Evolutionary conservation across 1,140 invertebrate genomes (phyloP), one percentile per base, ranked within the genome.

Genomic region (Drosophila ohnishii): DNA sequence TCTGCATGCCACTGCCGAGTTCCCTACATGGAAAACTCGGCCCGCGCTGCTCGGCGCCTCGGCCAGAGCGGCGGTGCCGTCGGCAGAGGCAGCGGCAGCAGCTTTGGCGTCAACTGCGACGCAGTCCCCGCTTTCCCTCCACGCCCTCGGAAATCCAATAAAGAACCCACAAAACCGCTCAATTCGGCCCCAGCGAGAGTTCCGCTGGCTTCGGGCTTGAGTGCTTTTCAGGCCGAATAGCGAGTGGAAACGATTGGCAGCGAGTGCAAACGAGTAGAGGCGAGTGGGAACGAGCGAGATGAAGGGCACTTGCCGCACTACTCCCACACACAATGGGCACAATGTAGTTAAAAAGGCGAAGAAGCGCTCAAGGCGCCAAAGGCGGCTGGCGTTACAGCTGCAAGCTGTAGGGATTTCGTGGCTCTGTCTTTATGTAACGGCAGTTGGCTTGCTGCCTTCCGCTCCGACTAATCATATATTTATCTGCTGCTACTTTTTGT

Each of bases 11-110:
- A 86, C 83, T 87, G 83, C 79, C 80, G 84, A 79, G 75, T 87
- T 76, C 75, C 83, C 83, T 86, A 88, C 80, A 86, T 87, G 83
- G 79, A 87, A 87, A 87, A 83, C 83, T 88, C 79, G 78, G 53
- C 55, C 59, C 73, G 40, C 28, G 65, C 56, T 32, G 44, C 47
- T 34, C 32, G 56, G 37, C 55, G 60, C 75, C 60, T 51, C 48
- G 48, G 48, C 50, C 50, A 9, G 35, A 55, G 58, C 58, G 8
- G 30, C 30, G 47, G 30, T 16, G 32, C 7, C 56, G 50, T 37
- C 51, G 45, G 30, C 74, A n/a, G 32, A 42, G 73, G 55, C 59
- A 58, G 59, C 59, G 63, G 50, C 73, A 56, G 66, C 42, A 25
- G 44, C 81, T 30, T 50, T 37, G 22, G 40, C 75, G 55, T 4